Percentiles rank a stretch among this genome's conserved stretches.
These are phyloP conservation scores for Paramormyrops hopkinsi DNA, from an alignment of 2,797 vertebrate genomes.

Conservation along the genomic window DNA sequence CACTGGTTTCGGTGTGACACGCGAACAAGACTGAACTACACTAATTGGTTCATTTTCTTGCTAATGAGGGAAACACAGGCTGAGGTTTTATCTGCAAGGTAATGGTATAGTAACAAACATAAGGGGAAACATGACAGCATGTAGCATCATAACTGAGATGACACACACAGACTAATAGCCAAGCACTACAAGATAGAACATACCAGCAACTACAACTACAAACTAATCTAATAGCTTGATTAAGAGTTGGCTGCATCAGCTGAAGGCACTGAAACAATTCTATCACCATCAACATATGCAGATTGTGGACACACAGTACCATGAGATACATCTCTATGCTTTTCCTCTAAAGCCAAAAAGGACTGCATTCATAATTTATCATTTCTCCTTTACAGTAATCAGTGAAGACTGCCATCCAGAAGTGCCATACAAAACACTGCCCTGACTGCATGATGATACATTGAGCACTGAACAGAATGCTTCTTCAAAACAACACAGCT, in stretches of 20 bases:
- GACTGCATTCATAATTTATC: background rate
- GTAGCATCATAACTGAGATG: background rate
- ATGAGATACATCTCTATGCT: background rate
- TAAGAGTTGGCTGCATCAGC: background rate
- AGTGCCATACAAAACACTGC: background rate
- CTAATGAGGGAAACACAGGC: background rate
- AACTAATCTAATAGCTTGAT: background rate
- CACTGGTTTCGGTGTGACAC: background rate
- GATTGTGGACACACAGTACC: background rate
- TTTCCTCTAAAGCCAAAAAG: background rate
- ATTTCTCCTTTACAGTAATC: background rate
- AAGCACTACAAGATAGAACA: background rate
- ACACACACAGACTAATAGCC: background rate
- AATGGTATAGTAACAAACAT: background rate
- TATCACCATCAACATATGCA: background rate
- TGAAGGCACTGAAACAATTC: background rate
- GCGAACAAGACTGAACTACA: background rate
- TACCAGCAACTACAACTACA: background rate
- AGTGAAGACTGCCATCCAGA: background rate
- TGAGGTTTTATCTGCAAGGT: background rate
- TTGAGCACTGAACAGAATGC: background rate
- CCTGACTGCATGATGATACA: background rate
- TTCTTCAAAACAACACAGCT: background rate
- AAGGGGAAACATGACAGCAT: background rate
- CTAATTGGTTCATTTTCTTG: background rate